Conservation (phyloP, 2,113 vertebrate genomes). For the Bostrychus sinensis region DNA sequence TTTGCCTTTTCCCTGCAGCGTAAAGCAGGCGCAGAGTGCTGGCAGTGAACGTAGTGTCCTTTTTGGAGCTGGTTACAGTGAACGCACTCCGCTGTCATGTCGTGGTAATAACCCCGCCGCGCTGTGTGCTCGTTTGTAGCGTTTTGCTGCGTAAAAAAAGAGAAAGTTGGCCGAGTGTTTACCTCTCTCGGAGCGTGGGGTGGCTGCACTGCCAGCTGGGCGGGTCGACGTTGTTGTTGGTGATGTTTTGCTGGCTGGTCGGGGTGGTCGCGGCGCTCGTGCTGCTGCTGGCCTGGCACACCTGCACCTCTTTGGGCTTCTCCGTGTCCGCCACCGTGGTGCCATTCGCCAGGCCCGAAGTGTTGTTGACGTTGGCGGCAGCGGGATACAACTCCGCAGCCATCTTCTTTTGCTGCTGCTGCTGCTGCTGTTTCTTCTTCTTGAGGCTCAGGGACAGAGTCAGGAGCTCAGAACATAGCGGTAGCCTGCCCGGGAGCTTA, state of each 20-base stretch:
- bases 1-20: neutral
- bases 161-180: conserved; percentile 9
- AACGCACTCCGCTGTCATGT: neutral
- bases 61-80: neutral
- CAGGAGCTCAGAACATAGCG: conserved; percentile 85
- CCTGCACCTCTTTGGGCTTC: conserved; percentile 81
- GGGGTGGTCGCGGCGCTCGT: conserved; percentile 75
- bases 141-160: neutral
- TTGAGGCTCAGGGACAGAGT: conserved; percentile 79
- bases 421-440: conserved; percentile 65
- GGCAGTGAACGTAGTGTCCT: neutral
- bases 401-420: conserved; percentile 80
- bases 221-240: conserved; percentile 91
- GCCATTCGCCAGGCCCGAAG: conserved; percentile 81
- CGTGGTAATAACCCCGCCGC: neutral
- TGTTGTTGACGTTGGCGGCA: conserved; percentile 77
- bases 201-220: conserved; percentile 89
- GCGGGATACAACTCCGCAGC: conserved; percentile 90
- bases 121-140: neutral
- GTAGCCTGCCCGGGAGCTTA: conserved; percentile 77
- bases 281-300: conserved; percentile 74
- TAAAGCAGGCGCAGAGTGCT: neutral
- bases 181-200: conserved; percentile 95
- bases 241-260: conserved; percentile 85
- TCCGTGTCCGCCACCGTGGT: conserved; percentile 75